These are phyloP conservation scores for Chlorospingus semifuscus DNA, from an alignment of 2,797 vertebrate species.

Conservation along the genomic window DNA sequence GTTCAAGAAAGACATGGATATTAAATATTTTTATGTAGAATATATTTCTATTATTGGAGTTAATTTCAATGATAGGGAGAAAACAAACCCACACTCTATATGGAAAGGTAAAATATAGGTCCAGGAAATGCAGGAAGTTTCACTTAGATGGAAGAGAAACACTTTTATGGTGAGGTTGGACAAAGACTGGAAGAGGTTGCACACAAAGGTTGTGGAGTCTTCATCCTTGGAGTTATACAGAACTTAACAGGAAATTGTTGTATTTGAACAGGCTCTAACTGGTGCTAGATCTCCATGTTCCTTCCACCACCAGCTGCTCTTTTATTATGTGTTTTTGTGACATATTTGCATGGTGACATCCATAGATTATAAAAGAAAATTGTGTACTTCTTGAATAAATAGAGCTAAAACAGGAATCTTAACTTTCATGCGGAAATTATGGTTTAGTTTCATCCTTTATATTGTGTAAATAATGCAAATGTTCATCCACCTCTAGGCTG, in stretches of 20 bases:
- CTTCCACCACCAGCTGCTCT: not conserved
- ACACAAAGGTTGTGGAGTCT: not conserved
- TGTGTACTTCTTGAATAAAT: not conserved
- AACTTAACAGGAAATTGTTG: not conserved
- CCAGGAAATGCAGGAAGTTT: not conserved
- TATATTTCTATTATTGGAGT: not conserved
- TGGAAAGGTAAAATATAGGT: not conserved
- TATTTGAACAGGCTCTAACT: not conserved
- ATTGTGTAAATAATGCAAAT: not conserved
- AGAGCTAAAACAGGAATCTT: not conserved
- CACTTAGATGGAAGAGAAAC: not conserved
- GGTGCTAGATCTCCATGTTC: fast-evolving
- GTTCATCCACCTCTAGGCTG: not conserved
- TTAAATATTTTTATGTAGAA: not conserved
- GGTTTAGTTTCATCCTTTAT: not conserved
- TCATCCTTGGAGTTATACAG: not conserved
- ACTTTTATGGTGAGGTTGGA: not conserved
- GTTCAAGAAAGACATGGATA: not conserved
- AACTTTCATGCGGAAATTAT: not conserved
- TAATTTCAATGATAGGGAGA: not conserved
- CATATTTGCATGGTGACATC: not conserved
- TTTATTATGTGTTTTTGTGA: not conserved
- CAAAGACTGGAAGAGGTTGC: not conserved
- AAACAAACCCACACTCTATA: not conserved
- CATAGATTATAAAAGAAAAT: not conserved